A percentile compares a stretch with the other conserved stretches of the same genome.
Conservation (phyloP, 2,113 vertebrate species). For the Chrysochloris asiatica region DNA sequence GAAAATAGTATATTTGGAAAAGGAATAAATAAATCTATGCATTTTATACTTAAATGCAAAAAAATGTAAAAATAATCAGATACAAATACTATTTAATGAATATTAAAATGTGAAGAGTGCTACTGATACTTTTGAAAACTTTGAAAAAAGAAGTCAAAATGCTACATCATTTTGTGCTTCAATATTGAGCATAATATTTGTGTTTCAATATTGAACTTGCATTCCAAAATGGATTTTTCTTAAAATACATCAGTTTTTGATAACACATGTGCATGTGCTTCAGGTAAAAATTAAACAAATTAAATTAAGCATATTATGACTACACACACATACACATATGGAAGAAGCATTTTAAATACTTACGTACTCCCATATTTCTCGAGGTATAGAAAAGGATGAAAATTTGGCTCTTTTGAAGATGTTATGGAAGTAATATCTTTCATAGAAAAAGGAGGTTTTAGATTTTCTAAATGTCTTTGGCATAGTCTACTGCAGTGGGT, state of each 20-base stretch:
- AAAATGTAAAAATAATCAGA: conserved; percentile 56
- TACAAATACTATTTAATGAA: background rate
- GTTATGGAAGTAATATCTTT: conserved; percentile 11
- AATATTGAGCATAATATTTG: background rate
- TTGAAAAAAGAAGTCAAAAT: background rate
- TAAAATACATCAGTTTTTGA: background rate
- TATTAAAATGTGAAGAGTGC: conserved; percentile 2
- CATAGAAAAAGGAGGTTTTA: conserved; percentile 16
- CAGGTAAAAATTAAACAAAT: conserved; percentile 3
- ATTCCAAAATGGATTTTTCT: conserved; percentile 33
- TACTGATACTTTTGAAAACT: conserved; percentile 35
- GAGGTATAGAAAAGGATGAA: background rate
- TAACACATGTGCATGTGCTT: background rate
- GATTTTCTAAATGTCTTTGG: conserved; percentile 34
- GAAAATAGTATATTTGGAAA: conserved; percentile 54
- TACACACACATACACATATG: background rate
- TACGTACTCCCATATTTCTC: background rate
- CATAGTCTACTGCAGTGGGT: background rate
- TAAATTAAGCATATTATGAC: background rate
- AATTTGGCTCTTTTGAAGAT: conserved; percentile 40
- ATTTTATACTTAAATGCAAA: conserved; percentile 40
- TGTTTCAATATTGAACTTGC: conserved; percentile 33
- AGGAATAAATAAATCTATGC: conserved; percentile 53
- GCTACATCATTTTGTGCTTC: background rate
- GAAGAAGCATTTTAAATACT: background rate